phyloP scores from a whole-genome alignment of 2,888 invertebrate genomes.

The Synergus umbraculus region DNA sequence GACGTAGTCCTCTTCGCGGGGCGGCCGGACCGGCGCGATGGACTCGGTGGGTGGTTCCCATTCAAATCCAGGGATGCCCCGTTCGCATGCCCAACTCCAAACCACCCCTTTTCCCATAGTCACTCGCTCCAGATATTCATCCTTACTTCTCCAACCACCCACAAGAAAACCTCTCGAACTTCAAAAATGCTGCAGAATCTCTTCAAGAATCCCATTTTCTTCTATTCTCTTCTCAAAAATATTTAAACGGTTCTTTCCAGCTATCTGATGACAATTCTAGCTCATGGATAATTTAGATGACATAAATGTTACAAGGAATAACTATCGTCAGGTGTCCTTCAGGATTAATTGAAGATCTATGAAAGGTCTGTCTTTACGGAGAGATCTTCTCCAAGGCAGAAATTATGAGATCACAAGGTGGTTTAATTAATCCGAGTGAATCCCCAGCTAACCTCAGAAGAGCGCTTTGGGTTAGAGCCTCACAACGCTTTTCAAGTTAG shows the following conservation, averaged over 20 bases:
- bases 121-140: conserved; percentile 57
- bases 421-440: conserved; percentile 71
- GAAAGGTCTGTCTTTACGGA: neutral
- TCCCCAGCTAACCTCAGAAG: conserved; percentile 66
- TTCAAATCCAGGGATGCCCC: conserved; percentile 78
- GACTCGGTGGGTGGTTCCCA: conserved; percentile 78
- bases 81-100: conserved; percentile 79
- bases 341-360: neutral
- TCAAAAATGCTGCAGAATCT: neutral
- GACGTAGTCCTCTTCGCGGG: conserved; percentile 68
- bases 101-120: conserved; percentile 71
- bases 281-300: too few species aligned
- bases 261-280: neutral
- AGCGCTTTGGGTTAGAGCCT: conserved; percentile 47
- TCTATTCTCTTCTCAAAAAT: neutral
- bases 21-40: conserved; percentile 77
- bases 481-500: conserved; percentile 56
- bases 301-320: too few species aligned
- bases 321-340: neutral
- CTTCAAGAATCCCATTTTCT: neutral
- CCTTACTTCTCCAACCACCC: conserved; percentile 46
- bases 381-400: neutral
- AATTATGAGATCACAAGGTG: conserved; percentile 55
- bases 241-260: too few species aligned
- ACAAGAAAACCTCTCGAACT: neutral